phyloP scores from a whole-genome alignment of 2,888 invertebrate genomes.

The Troglohyphantes excavatus region DNA sequence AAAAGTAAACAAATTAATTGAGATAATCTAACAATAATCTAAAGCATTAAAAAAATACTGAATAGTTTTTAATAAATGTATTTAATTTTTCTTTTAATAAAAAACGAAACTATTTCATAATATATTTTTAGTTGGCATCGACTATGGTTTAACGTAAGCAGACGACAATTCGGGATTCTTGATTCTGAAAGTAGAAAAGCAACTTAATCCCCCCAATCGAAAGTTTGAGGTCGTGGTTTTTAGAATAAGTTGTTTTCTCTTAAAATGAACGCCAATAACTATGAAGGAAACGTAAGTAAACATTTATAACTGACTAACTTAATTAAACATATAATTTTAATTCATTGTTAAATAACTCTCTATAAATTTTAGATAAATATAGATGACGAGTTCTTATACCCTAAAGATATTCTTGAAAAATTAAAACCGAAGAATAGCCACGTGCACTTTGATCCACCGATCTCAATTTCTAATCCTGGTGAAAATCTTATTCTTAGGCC shows the following conservation, averaged over 20 bases:
- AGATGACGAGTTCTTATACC: constrained; percentile 65
- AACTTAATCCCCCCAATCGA: constrained; percentile 48
- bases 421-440: constrained; percentile 54
- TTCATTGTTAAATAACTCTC: background rate
- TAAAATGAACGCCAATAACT: constrained; percentile 47
- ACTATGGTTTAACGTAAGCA: constrained; percentile 52
- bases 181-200: constrained; percentile 48
- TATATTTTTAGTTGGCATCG: constrained; percentile 8
- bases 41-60: too few relatives aligned
- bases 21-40: too few relatives aligned
- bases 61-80: too few relatives aligned
- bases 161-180: constrained; percentile 35
- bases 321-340: background rate
- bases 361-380: constrained; percentile 25
- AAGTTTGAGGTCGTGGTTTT: background rate
- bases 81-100: too few relatives aligned
- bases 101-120: background rate
- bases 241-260: background rate
- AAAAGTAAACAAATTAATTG: too few relatives aligned
- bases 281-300: constrained; percentile 59
- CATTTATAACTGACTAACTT: background rate
- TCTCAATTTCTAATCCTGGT: constrained; percentile 73
- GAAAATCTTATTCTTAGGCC: constrained; percentile 75
- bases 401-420: constrained; percentile 53
- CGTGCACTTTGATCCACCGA: constrained; percentile 69